Evolutionary conservation across 2,113 vertebrate genomes (phyloP), one percentile per base, ranked within the genome.

Genomic region (Etheostoma cragini): DNA sequence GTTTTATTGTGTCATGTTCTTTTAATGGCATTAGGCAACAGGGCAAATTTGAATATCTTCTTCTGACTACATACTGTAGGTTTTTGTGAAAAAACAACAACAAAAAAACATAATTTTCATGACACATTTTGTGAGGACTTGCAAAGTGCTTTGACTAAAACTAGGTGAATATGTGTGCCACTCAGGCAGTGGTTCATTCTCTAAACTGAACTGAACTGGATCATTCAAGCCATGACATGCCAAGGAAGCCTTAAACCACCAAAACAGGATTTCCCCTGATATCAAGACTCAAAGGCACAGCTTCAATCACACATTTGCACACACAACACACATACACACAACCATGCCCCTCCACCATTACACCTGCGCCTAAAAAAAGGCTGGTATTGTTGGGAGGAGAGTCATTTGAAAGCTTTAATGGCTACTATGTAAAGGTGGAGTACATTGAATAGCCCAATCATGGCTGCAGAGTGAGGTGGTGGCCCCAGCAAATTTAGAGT

Each of bases 371-470:
- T 83, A 72, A 85, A 87, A 87, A 42, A 82, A 61, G 76, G 53
- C 74, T 50, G 52, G 42, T 54, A 78, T 92, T 94, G 87, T 92
- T 91, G 61, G 67, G 68, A 73, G 38, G 83, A 67, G 65, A 90
- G 81, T 91, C 71, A 78, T 88, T 88, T 86, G 79, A 87, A 88
- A 78, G 72, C 70, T 90, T 89, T 91, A 93, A 92, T 91, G 84
- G 86, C 71, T 85, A 69, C 87, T 75, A 77, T 91, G 93, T 84
- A 89, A 81, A 81, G 64, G 77, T 26, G 78, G 85, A 86, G 92
- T 76, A 87, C 74, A 93, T 94, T 90, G 88, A 92, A 91, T 81
- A 78, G 76, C 73, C 83, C 89, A 84, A 91, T 93, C 80, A 87
- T 74, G 57, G 85, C 84, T 71, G 78, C 66, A 68, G 88, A 86